A percentile compares a stretch with the other conserved stretches of the same genome.
phyloP scores from a whole-genome alignment of 2,113 vertebrate species.

The Mormoops blainvillei region DNA sequence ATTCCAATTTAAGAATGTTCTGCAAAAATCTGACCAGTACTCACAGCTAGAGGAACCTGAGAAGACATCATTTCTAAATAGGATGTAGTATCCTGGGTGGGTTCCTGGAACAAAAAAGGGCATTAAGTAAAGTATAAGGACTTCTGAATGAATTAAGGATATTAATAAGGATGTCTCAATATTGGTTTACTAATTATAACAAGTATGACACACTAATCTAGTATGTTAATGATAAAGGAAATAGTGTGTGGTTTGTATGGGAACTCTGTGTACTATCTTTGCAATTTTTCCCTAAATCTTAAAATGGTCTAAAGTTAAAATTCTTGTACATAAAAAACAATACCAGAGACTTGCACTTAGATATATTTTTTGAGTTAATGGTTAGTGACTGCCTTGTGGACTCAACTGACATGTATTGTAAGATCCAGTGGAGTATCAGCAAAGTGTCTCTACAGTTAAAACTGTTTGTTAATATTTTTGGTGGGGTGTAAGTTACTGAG shows the following conservation, averaged over 20 bases:
- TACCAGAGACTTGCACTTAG: neutral
- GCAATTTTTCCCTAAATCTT: neutral
- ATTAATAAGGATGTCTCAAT: neutral
- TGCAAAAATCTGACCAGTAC: neutral
- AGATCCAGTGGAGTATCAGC: neutral
- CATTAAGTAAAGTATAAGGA: neutral
- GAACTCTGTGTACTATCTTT: neutral
- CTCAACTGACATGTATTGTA: neutral
- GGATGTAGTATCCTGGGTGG: neutral
- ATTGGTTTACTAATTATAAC: neutral
- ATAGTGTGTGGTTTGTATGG: neutral
- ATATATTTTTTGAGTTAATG: neutral
- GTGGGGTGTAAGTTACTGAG: neutral
- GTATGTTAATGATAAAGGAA: neutral
- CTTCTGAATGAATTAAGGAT: neutral
- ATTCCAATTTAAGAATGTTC: neutral
- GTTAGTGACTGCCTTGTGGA: neutral
- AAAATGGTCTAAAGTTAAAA: neutral
- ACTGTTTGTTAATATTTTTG: neutral
- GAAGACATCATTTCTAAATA: neutral
- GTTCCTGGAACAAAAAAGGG: neutral
- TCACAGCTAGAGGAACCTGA: neutral
- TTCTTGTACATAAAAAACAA: neutral
- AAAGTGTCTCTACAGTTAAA: neutral
- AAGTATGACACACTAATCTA: neutral